Percentiles rank a stretch among this genome's conserved stretches.
phyloP scores from a whole-genome alignment of 2,797 vertebrate genomes.

The Enteromius radiatus region DNA sequence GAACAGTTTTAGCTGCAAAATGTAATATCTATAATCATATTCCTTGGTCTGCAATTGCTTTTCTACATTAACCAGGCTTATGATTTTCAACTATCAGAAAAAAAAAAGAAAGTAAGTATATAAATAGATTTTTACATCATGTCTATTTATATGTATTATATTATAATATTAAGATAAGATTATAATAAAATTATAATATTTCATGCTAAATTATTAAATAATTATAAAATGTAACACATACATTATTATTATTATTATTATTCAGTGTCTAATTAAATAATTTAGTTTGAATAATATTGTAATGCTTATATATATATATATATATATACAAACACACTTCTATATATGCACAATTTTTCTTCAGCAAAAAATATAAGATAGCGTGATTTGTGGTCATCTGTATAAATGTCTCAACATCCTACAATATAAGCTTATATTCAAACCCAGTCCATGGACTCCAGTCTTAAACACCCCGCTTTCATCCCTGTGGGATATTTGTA shows the following conservation, averaged over 20 bases:
- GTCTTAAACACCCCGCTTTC: slow-evolving; percentile 4
- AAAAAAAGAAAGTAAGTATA: neutral
- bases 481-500: slow-evolving; percentile 12
- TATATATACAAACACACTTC: too few relatives aligned
- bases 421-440: neutral
- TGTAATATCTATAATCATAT: neutral
- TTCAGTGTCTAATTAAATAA: too few relatives aligned
- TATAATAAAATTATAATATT: too few relatives aligned
- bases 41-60: neutral
- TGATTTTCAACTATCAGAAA: too few relatives aligned
- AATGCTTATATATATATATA: neutral
- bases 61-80: neutral
- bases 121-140: neutral
- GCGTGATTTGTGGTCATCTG: neutral
- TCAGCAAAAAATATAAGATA: neutral
- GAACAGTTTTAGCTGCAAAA: neutral
- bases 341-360: too few relatives aligned
- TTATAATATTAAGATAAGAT: too few relatives aligned
- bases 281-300: neutral
- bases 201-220: too few relatives aligned
- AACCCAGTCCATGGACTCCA: slow-evolving; percentile 30
- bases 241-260: too few relatives aligned
- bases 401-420: neutral
- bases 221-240: too few relatives aligned
- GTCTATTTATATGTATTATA: neutral